Percentiles rank a stretch among this genome's conserved stretches.
phyloP scores from a whole-genome alignment of 2,797 vertebrate species.

The Danio kyathit region DNA sequence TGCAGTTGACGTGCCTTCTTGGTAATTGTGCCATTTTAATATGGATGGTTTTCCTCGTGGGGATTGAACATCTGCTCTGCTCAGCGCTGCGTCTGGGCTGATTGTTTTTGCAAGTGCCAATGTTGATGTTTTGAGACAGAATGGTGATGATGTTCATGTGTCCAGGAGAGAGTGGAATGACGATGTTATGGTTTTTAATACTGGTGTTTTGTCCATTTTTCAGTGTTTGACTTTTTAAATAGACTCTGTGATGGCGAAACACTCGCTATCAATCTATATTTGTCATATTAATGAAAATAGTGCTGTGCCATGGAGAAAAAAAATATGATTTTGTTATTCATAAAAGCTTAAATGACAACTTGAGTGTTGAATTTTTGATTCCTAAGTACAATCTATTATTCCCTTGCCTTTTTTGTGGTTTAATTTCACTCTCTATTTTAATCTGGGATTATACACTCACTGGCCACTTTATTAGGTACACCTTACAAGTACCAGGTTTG shows the following conservation, averaged over 20 bases:
- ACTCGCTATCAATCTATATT: slow-evolving; percentile 53
- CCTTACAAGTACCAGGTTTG: no score
- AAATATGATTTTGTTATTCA: slow-evolving; percentile 41
- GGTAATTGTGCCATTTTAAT: slow-evolving; percentile 45
- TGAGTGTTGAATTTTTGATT: slow-evolving; percentile 53
- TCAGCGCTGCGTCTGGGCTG: slow-evolving; percentile 47
- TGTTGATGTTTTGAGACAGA: slow-evolving; percentile 53
- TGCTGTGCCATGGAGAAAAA: slow-evolving; percentile 54
- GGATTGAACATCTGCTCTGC: slow-evolving; percentile 14
- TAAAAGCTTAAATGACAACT: slow-evolving; percentile 46
- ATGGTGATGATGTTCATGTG: slow-evolving; percentile 49
- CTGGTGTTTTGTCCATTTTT: slow-evolving; percentile 60
- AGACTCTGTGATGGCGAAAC: slow-evolving; percentile 49
- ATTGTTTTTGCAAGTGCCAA: slow-evolving; percentile 62
- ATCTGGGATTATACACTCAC: slow-evolving; percentile 28
- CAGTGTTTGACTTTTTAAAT: slow-evolving; percentile 57
- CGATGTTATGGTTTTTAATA: slow-evolving; percentile 63
- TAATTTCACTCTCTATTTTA: slow-evolving; percentile 54
- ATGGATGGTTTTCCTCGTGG: slow-evolving; percentile 40
- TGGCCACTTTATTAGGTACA: no score
- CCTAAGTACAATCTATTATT: slow-evolving; percentile 58
- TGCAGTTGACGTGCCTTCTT: slow-evolving; percentile 41
- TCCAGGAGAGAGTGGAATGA: slow-evolving; percentile 48
- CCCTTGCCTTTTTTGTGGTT: slow-evolving; percentile 65
- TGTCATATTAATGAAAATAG: slow-evolving; percentile 51